A percentile compares a stretch with the other conserved stretches of the same genome.
Conservation (phyloP, 2,113 vertebrate species). For the Lamprologus sp. region DNA sequence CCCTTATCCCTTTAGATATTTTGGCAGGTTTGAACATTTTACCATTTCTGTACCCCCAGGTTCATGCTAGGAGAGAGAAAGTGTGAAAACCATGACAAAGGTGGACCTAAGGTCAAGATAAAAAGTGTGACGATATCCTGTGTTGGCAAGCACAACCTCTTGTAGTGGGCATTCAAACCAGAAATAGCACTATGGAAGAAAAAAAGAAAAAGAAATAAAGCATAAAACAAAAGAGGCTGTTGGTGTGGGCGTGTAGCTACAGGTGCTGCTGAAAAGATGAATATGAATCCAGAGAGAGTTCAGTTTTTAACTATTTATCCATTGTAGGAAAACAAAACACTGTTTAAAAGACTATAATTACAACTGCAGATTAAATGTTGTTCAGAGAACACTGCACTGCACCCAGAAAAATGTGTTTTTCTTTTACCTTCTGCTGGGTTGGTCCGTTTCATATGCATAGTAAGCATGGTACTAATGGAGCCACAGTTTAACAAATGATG, state of each 20-base stretch:
- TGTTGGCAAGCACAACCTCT: background rate
- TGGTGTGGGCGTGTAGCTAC: background rate
- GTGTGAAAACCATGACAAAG: background rate
- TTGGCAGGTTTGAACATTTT: constrained; percentile 10
- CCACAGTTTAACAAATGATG: background rate
- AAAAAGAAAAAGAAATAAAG: background rate
- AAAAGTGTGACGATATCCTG: constrained; percentile 7
- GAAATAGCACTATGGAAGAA: background rate
- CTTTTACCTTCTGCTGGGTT: background rate
- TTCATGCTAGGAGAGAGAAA: background rate
- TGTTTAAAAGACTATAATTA: background rate
- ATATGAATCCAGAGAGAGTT: background rate
- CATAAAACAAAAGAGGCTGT: background rate
- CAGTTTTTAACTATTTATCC: background rate
- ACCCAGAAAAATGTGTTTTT: background rate
- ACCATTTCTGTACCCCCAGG: background rate
- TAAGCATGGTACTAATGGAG: background rate
- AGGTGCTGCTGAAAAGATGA: background rate
- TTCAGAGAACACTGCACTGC: background rate
- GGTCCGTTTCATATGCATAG: background rate
- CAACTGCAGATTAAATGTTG: background rate
- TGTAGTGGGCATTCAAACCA: background rate
- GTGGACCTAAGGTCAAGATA: background rate
- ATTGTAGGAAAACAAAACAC: background rate
- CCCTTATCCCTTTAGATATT: background rate